Base-by-base conservation (phyloP, 2,113 vertebrate species). In the Sakesphorus luctuosus region DNA sequence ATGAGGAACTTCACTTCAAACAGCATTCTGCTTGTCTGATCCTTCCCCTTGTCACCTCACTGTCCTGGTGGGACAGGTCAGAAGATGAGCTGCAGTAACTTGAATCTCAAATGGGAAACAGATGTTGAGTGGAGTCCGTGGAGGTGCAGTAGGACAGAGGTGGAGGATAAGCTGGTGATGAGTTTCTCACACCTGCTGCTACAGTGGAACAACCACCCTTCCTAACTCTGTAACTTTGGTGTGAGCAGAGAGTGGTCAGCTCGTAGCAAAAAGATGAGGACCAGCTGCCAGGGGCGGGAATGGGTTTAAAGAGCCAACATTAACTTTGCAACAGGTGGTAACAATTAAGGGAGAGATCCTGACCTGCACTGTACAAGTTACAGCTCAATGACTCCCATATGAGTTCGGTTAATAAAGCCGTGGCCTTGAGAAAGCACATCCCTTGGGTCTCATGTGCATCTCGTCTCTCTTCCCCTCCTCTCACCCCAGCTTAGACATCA, bases 371-470 rank as follows among this genome's bases (percentile, higher is more conserved):
- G 91, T 96, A 94, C 77, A 49, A 78, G 68, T 86, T 52, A 43
- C 72, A 84, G 80, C 80, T 92, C 76, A 86, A 94, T 84, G 84
- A 82, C 81, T 97, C 94, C 96, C 95, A 97, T 75, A 94, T 96
- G 96, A 93, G 84, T 52, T 52, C 44, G 63, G 85, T 46, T 78
- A 96, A 87, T 91, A 80, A 75, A 94, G 69, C 1, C 66, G 59
- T 87, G 87, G 89, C 87, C 87, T 58, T 68, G 36, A 75, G 80
- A 84, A 92, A 68, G 74, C 65, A 82, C 58, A 73, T 82, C 84
- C 77, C 84, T 72, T 66, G 47, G 47, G 59, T 61, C 79, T 65
- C 11, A 6, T 2, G 50, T 52, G 61, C 67, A 46, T 29, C 68
- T 75, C 80, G 0, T 36, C 10, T 28, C 58, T 88, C 75, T n/a